Evolutionary conservation across 2,797 vertebrate species (phyloP).

Genomic region (Enteromius viviparus): DNA sequence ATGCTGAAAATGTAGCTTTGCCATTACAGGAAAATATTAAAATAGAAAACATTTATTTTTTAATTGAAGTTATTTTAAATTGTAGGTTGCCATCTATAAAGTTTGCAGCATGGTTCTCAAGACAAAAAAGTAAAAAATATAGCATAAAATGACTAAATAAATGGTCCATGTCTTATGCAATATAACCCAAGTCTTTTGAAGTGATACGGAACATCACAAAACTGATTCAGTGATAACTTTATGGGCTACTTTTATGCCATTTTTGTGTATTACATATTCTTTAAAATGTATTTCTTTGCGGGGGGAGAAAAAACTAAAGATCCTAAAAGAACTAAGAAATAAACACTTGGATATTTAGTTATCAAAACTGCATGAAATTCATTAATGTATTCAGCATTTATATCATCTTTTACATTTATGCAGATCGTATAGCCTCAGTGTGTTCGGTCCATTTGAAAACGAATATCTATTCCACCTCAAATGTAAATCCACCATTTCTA

Average conservation of each 20-base stretch:
- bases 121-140: neutral
- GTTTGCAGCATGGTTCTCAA: neutral
- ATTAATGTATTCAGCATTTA: neutral
- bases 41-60: neutral
- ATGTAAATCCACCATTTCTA: conserved; percentile 20
- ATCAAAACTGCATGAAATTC: conserved; percentile 10
- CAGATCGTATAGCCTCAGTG: neutral
- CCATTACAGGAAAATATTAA: neutral
- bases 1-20: neutral
- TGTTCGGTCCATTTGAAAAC: conserved; percentile 9
- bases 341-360: neutral
- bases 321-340: too few relatives aligned
- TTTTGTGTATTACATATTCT: neutral
- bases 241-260: neutral
- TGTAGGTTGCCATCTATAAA: neutral
- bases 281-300: neutral
- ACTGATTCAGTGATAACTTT: neutral
- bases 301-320: neutral
- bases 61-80: neutral
- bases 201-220: neutral
- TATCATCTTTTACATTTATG: neutral
- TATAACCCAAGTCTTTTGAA: neutral
- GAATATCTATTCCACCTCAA: conserved; percentile 27
- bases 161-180: neutral
- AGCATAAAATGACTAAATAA: neutral